A percentile compares a stretch with the other conserved stretches of the same genome.
Conservation (phyloP, 2,888 invertebrate species). For the Machimus atricapillus region DNA sequence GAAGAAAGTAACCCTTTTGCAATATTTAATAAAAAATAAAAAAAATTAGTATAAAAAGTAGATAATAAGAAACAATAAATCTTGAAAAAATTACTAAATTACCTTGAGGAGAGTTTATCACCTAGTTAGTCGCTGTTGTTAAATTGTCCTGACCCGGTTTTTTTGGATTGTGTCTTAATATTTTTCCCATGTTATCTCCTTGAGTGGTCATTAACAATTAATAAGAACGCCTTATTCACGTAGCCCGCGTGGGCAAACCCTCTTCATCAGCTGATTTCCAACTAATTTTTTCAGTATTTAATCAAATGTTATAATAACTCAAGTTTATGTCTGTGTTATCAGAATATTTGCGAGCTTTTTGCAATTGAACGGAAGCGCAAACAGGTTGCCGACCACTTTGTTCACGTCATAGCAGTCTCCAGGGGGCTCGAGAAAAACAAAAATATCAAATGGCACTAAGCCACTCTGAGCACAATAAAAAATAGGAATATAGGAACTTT, state of each 20-base stretch:
- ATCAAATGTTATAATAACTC: not conserved
- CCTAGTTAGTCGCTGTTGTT: not conserved
- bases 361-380: not conserved
- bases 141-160: not conserved
- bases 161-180: not conserved
- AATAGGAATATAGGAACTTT: not conserved
- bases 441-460: not conserved
- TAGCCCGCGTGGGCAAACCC: not conserved
- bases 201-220: not conserved
- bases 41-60: not conserved
- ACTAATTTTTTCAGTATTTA: not conserved
- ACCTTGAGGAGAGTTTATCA: not conserved
- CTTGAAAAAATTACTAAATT: not conserved
- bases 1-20: not conserved
- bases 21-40: not conserved
- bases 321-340: not conserved
- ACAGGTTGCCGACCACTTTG: not conserved
- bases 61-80: not conserved
- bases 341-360: not conserved
- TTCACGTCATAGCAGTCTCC: not conserved
- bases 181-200: not conserved
- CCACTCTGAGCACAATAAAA: not conserved
- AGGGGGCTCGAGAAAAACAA: conserved; percentile 10
- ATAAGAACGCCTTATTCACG: not conserved
- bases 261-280: not conserved